These are phyloP conservation scores for Chloropsis cyanopogon DNA, from an alignment of 2,113 vertebrate genomes.

Conservation along the genomic window DNA sequence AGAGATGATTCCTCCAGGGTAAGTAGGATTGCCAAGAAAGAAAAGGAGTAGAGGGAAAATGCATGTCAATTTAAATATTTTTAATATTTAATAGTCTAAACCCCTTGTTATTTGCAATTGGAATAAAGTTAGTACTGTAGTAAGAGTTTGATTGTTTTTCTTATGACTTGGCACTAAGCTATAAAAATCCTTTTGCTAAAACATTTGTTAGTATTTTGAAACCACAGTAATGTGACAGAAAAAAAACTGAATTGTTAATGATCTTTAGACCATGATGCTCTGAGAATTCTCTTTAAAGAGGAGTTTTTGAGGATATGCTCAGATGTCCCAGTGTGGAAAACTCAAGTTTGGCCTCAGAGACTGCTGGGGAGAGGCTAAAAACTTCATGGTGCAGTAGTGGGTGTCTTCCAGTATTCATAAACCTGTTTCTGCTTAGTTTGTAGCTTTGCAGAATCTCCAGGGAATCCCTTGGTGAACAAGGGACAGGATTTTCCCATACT, in stretches of 20 bases:
- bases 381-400: fast-evolving
- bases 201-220: not conserved
- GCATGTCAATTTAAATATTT: not conserved
- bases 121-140: not conserved
- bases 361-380: not conserved
- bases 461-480: not conserved
- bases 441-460: not conserved
- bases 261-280: not conserved
- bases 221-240: not conserved
- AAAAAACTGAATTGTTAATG: not conserved
- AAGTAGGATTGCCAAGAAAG: not conserved
- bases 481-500: not conserved
- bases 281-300: not conserved
- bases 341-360: not conserved
- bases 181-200: not conserved
- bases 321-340: not conserved
- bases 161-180: not conserved
- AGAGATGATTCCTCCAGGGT: conserved; percentile 54
- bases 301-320: not conserved
- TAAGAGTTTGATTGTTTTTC: not conserved
- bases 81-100: not conserved
- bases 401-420: not conserved
- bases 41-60: not conserved
- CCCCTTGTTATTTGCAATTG: not conserved
- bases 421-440: not conserved